Percentiles rank a stretch among this genome's conserved stretches.
These are phyloP conservation scores for Mesocricetus auratus DNA, from an alignment of 2,113 vertebrate genomes.

Conservation along the genomic window DNA sequence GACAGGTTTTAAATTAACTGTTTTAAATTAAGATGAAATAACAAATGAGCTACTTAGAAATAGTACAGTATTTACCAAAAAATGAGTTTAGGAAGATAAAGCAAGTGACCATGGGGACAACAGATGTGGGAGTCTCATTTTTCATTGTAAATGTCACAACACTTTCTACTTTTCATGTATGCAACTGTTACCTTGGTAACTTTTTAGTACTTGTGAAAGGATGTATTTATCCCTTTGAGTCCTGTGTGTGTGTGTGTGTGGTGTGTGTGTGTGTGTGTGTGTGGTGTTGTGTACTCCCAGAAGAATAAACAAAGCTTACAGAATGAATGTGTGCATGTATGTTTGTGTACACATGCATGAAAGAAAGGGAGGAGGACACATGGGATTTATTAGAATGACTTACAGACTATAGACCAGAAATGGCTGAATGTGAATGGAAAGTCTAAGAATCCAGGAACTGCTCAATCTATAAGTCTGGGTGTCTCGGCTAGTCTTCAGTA, in stretches of 20 bases:
- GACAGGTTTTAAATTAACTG: not conserved
- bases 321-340: not conserved
- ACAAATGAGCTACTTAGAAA: not conserved
- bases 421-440: not conserved
- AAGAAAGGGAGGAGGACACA: not conserved
- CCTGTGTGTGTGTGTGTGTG: not conserved
- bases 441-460: not conserved
- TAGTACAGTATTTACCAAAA: not conserved
- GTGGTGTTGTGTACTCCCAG: too few species aligned
- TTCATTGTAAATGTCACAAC: conserved; percentile 38
- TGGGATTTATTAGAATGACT: not conserved
- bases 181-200: not conserved
- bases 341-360: not conserved
- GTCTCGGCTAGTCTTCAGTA: not conserved
- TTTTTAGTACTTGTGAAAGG: conserved; percentile 37
- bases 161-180: conserved; percentile 34
- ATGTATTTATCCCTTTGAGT: not conserved
- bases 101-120: not conserved
- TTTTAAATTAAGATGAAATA: not conserved
- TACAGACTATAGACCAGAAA: not conserved
- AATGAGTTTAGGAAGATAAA: conserved; percentile 14
- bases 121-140: not conserved
- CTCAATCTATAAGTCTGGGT: not conserved
- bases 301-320: too few species aligned
- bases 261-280: not conserved